Conservation (phyloP, 2,113 vertebrate species). For the Coreoperca whiteheadi region DNA sequence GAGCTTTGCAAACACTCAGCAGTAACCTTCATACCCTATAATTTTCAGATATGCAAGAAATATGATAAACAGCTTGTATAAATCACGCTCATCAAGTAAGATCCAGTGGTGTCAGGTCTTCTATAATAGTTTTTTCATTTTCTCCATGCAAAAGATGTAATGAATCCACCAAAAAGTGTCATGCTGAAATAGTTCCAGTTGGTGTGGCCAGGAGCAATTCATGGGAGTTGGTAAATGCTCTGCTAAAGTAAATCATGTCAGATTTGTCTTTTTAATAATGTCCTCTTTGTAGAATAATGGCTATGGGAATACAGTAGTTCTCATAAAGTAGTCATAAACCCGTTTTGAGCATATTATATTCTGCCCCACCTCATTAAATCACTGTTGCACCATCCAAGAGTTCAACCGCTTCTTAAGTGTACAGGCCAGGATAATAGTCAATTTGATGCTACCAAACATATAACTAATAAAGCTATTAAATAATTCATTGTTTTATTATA, state of each 20-base stretch:
- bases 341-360: slow-evolving; percentile 3
- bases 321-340: slow-evolving; percentile 10
- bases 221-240: neutral
- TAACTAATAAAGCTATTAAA: slow-evolving; percentile 23
- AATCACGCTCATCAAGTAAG: slow-evolving; percentile 21
- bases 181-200: slow-evolving; percentile 5
- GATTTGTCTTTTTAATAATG: slow-evolving; percentile 24
- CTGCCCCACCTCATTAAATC: slow-evolving; percentile 10
- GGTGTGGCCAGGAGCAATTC: slow-evolving; percentile 1
- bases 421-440: slow-evolving; percentile 16
- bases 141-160: neutral
- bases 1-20: slow-evolving; percentile 1
- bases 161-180: neutral
- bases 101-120: slow-evolving; percentile 5
- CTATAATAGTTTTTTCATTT: neutral
- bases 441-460: slow-evolving; percentile 30
- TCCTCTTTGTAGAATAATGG: neutral
- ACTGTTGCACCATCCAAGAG: slow-evolving; percentile 15
- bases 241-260: neutral
- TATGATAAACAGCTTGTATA: slow-evolving; percentile 4
- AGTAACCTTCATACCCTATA: neutral
- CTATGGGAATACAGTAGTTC: neutral
- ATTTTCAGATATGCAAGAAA: slow-evolving; percentile 10
- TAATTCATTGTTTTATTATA: slow-evolving; percentile 36
- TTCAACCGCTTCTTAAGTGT: slow-evolving; percentile 1